phyloP scores from a whole-genome alignment of 2,888 invertebrate genomes.

The Hoplodrina blanda region DNA sequence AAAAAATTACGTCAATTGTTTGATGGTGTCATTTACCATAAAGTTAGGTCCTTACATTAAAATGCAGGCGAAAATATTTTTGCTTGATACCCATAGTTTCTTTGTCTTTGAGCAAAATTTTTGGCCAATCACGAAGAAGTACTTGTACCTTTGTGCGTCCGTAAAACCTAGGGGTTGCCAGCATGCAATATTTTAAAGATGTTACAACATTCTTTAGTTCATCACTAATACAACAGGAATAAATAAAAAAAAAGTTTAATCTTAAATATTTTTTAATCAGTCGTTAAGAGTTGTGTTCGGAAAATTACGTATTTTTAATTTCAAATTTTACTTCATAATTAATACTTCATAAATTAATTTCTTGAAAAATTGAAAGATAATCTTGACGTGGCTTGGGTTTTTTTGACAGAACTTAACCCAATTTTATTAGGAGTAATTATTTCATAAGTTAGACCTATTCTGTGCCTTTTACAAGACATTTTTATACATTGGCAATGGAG shows the following conservation, averaged over 20 bases:
- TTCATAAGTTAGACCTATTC: background rate
- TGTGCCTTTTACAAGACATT: background rate
- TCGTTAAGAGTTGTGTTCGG: conserved; percentile 62
- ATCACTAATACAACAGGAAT: conserved; percentile 55
- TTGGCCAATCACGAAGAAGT: conserved; percentile 24
- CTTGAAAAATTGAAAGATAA: background rate
- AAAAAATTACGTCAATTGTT: too few species aligned
- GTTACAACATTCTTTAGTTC: conserved; percentile 22
- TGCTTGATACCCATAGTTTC: conserved; percentile 15
- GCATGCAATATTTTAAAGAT: background rate
- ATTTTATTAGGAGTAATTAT: background rate
- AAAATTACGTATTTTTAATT: conserved; percentile 57
- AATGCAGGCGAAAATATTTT: background rate
- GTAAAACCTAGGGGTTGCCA: conserved; percentile 27
- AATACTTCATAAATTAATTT: background rate
- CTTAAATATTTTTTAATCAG: conserved; percentile 68
- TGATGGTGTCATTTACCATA: too few species aligned
- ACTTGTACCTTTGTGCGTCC: conserved; percentile 31
- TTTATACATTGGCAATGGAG: background rate
- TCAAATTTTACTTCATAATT: background rate
- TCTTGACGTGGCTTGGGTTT: background rate
- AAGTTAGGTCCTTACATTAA: background rate
- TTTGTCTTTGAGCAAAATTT: conserved; percentile 39
- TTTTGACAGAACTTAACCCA: background rate
- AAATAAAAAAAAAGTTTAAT: conserved; percentile 59